Evolutionary conservation across 2,888 invertebrate species (phyloP), one percentile per base, ranked within the genome.

Genomic region (Carcina quercana): DNA sequence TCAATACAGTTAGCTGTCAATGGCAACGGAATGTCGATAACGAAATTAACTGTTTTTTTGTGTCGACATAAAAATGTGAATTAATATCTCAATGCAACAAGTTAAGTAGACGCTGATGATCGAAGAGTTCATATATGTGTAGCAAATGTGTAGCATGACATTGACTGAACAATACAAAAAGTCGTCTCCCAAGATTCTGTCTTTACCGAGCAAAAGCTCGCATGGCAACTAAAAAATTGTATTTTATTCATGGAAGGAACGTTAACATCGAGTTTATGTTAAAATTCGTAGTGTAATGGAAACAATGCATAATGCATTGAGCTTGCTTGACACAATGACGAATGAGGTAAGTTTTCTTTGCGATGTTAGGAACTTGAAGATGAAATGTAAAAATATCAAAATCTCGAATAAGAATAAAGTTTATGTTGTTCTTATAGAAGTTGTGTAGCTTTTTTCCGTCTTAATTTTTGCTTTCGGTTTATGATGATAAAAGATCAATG

Each of bases 221-320:
- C 44, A 39, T 42, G 54, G 47, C 53, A 43, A 59, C 64, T 60
- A 80, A 80, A 79, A 82, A 80, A 71, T 50, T 55, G 56, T 56
- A 74, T 71, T 74, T 76, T 80, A 79, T 80, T 76, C 78, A 74
- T 72, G 68, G 59, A 65, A 69, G 65, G 72, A 74, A 75, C 73
- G 61, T 76, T 74, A 75, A 79, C 80, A 79, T 80, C 73, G 60
- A 60, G 69, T 74, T 78, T 80, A 78, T 79, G 76, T 75, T 76
- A 80, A 82, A 78, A 69, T 63, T 75, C 71, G 75, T 78, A 76
- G 79, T 79, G 75, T 79, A 83, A 82, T 83, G 80, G 74, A 82
- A 80, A 76, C 80, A 68, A 79, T 83, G 71, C 71, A 79, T 83
- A 58, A 83, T 83, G 71, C 74, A 83, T 74, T 44, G 59, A 43